phyloP scores from a whole-genome alignment of 1,140 invertebrate genomes.

The Acromyrmex charruanus region DNA sequence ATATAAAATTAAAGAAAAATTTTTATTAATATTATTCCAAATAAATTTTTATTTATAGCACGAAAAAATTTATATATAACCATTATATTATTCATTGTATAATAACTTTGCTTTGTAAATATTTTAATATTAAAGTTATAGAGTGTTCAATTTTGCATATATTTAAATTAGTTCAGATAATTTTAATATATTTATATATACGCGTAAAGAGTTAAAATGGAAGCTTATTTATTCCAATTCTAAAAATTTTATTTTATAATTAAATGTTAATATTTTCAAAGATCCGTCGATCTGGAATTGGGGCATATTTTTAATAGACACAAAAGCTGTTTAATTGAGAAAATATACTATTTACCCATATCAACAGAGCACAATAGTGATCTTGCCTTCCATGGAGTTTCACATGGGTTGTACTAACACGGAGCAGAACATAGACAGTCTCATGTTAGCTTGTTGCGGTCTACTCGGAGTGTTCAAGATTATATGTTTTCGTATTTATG shows the following conservation, averaged over 20 bases:
- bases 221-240: background rate
- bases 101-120: background rate
- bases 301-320: constrained; percentile 19
- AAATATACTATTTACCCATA: constrained; percentile 38
- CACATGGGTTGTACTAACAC: constrained; percentile 46
- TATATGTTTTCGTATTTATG: constrained; percentile 21
- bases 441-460: constrained; percentile 43
- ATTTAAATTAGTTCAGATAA: background rate
- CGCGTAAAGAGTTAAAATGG: background rate
- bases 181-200: background rate
- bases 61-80: background rate
- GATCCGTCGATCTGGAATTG: constrained; percentile 26
- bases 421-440: constrained; percentile 51
- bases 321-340: constrained; percentile 34
- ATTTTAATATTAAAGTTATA: background rate
- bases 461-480: constrained; percentile 38
- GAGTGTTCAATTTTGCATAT: background rate
- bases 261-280: constrained; percentile 1
- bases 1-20: background rate
- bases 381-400: constrained; percentile 51
- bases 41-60: background rate
- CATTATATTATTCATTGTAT: background rate
- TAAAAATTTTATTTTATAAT: background rate
- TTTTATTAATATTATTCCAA: background rate
- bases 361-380: constrained; percentile 50